These are phyloP conservation scores for Brienomyrus longianalis DNA, from an alignment of 2,113 vertebrate species.

Conservation along the genomic window DNA sequence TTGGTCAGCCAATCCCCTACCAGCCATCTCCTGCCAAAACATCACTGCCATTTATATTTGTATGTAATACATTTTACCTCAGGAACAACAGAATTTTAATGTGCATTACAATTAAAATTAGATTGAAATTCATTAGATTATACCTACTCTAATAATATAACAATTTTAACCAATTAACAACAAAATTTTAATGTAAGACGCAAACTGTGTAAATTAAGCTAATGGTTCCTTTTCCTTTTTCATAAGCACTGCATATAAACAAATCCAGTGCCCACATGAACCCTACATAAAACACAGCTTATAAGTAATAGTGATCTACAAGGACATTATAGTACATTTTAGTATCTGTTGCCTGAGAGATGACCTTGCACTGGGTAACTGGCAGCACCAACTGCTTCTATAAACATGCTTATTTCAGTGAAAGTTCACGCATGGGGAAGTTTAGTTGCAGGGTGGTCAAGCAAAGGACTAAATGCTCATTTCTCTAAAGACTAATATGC, in stretches of 20 bases:
- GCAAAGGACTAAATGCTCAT: background rate
- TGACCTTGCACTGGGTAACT: background rate
- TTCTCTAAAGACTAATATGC: background rate
- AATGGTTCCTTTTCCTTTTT: background rate
- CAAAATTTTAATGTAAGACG: background rate
- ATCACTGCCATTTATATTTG: background rate
- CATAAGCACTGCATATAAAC: background rate
- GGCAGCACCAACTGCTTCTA: background rate
- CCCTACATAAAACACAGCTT: background rate
- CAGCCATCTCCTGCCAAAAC: background rate
- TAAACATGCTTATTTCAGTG: background rate
- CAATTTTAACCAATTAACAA: background rate
- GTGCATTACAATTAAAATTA: background rate
- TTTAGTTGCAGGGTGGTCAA: background rate
- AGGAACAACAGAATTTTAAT: background rate
- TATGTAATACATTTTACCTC: background rate
- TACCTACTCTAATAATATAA: too few relatives aligned
- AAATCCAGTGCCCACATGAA: background rate
- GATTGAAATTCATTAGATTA: too few relatives aligned
- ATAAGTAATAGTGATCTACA: background rate
- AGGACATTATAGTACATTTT: background rate
- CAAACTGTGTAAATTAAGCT: background rate
- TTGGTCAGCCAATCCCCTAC: background rate
- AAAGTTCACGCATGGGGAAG: background rate
- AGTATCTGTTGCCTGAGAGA: background rate